Base-by-base conservation (phyloP, 2,797 vertebrate genomes). In the Spondyliosoma cantharus region DNA sequence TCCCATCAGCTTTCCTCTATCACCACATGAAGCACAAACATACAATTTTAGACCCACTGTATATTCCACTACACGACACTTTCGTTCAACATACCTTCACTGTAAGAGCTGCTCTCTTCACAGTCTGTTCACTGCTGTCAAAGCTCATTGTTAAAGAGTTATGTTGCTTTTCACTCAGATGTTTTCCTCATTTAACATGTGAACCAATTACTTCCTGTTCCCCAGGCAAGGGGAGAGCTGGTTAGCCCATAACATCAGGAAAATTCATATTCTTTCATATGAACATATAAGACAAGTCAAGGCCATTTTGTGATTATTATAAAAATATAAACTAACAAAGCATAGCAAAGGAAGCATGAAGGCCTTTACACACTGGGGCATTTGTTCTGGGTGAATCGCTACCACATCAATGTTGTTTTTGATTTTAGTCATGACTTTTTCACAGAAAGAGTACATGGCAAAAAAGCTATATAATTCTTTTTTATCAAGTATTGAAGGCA, bases 41-140 rank as follows among this genome's bases (percentile, higher is more conserved):
- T 49, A 1, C 53, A n/a, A 19, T 43, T 16, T 53, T 24, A 53
- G 13, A 54, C 6, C 2, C 5, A 25, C 24, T 24, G 9, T 25
- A 6, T 61, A 24, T 37, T 71, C 16, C 17, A 46, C 3, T 8
- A 5, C 2, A 29, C n/a, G 16, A 50, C 19, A 53, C 15, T 17
- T 19, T 9, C 52, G 7, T 37, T 37, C 37, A 37, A 37, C 37
- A 37, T 37, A 37, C 37, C 37, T 64, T 73, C 16, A 20, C 66
- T 62, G 68, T 13, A 72, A 60, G 49, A n/a, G 20, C 42, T 49
- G 54, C 59, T 57, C 73, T 76, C 16, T 64, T 59, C 50, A 71
- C 48, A 49, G 42, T 54, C 71, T 68, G 11, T 60, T 74, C 22
- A 53, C 45, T 19, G 25, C 73, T 42, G 27, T 57, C 56, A 15